These are phyloP conservation scores for Anastatus disparis DNA, from an alignment of 1,140 invertebrate genomes.

Conservation along the genomic window DNA sequence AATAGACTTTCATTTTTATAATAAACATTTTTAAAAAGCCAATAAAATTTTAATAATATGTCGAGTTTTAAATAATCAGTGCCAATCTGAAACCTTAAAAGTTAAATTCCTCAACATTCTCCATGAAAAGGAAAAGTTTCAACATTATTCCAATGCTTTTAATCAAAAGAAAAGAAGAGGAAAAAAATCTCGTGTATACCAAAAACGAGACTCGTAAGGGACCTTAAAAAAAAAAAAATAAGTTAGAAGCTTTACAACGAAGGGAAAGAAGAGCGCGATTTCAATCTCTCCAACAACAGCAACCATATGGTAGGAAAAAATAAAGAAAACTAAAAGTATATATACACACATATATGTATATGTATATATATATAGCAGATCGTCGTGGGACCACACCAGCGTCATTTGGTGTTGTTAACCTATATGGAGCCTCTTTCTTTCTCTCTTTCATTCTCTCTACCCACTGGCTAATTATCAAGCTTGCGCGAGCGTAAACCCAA, in stretches of 20 bases:
- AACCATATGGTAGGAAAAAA: too few relatives aligned
- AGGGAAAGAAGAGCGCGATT: not conserved
- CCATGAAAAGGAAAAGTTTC: not conserved
- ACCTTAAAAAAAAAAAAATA: too few relatives aligned
- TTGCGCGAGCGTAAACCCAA: constrained; percentile 48
- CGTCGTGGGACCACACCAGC: constrained; percentile 48
- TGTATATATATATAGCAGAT: not conserved
- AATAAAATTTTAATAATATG: too few relatives aligned
- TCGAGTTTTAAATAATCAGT: too few relatives aligned
- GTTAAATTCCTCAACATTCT: not conserved
- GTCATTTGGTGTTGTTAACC: constrained; percentile 42
- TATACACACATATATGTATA: too few relatives aligned
- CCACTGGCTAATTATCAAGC: constrained; percentile 48
- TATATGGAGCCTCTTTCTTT: constrained; percentile 22
- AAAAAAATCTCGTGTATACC: not conserved
- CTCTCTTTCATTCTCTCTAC: too few relatives aligned
- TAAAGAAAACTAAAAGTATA: too few relatives aligned
- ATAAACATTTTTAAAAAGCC: too few relatives aligned
- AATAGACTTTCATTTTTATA: too few relatives aligned
- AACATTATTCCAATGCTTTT: not conserved
- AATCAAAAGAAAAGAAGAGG: not conserved
- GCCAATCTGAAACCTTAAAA: too few relatives aligned
- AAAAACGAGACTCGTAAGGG: not conserved
- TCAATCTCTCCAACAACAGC: constrained; percentile 20
- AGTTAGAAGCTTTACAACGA: too few relatives aligned